These are phyloP conservation scores for Rhinoraja longicauda DNA, from an alignment of 2,797 vertebrate species.

Conservation along the genomic window DNA sequence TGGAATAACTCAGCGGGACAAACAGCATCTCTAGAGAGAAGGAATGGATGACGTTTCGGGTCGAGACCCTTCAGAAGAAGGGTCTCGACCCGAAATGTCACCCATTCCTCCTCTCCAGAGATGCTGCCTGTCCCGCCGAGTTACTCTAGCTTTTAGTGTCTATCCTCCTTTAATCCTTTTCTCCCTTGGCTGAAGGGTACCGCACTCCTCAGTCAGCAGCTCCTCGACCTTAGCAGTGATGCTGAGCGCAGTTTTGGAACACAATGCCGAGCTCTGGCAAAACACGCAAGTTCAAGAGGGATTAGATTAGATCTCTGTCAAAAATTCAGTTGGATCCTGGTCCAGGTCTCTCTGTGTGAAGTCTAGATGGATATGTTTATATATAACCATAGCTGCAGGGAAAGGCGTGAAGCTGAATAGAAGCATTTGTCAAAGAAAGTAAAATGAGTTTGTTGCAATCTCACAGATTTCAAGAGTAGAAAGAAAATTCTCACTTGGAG, in stretches of 20 bases:
- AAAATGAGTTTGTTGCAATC: neutral
- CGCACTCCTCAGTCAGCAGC: neutral
- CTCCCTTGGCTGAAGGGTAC: neutral
- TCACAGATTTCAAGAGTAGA: neutral
- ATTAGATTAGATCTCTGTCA: neutral
- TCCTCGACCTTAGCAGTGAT: too few relatives aligned
- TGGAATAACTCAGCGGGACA: too few relatives aligned
- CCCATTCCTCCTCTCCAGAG: too few relatives aligned
- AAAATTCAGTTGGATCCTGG: neutral
- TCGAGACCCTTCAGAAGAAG: too few relatives aligned
- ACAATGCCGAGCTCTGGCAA: neutral
- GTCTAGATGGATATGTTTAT: neutral
- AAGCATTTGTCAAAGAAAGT: neutral
- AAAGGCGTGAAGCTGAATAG: neutral
- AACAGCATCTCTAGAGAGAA: too few relatives aligned
- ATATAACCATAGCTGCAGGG: neutral
- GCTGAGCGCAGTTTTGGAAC: neutral
- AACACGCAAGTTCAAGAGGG: neutral
- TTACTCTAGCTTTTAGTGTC: too few relatives aligned
- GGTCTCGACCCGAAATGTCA: too few relatives aligned
- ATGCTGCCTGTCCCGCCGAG: too few relatives aligned
- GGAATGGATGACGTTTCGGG: too few relatives aligned
- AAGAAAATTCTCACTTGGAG: neutral
- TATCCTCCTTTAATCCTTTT: neutral
- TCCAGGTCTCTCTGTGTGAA: neutral